Percentiles rank a stretch among this genome's conserved stretches.
Conservation (phyloP, 2,797 vertebrate genomes). For the Sebastes melanostomus region DNA sequence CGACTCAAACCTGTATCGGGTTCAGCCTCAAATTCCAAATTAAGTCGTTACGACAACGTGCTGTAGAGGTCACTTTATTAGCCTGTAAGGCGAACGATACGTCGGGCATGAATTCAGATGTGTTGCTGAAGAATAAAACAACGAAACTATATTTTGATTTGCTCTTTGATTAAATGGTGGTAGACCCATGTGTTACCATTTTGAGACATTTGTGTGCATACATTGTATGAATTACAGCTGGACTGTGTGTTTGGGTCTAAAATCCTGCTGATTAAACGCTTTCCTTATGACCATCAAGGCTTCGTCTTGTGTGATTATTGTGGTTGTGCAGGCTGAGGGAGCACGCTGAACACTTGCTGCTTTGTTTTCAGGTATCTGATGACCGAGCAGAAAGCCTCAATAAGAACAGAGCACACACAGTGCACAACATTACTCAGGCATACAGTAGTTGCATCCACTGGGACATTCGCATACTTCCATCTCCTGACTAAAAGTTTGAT, state of each 20-base stretch:
- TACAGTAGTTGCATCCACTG: too few species aligned
- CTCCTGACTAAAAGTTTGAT: neutral
- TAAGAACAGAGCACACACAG: too few species aligned
- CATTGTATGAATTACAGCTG: slow-evolving; percentile 40
- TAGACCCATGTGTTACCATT: slow-evolving; percentile 28
- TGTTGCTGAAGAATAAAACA: slow-evolving; percentile 22
- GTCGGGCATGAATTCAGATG: slow-evolving; percentile 26
- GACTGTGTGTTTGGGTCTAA: slow-evolving; percentile 43
- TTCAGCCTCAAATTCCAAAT: slow-evolving; percentile 14
- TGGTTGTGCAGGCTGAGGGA: neutral
- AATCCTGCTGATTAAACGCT: slow-evolving; percentile 54
- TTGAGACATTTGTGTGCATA: slow-evolving; percentile 36
- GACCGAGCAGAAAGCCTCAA: too few species aligned
- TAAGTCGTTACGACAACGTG: neutral
- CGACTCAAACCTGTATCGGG: neutral
- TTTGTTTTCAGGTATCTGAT: too few species aligned
- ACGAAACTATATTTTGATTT: slow-evolving; percentile 12
- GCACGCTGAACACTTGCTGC: neutral
- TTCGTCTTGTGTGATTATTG: neutral
- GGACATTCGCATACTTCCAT: neutral
- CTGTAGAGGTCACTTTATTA: neutral
- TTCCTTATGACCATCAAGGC: slow-evolving; percentile 21
- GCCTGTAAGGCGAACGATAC: neutral
- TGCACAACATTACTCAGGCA: too few species aligned
- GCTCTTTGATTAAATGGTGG: slow-evolving; percentile 29